These are phyloP conservation scores for Todiramphus chloris DNA, from an alignment of 2,113 vertebrate genomes.

Conservation along the genomic window DNA sequence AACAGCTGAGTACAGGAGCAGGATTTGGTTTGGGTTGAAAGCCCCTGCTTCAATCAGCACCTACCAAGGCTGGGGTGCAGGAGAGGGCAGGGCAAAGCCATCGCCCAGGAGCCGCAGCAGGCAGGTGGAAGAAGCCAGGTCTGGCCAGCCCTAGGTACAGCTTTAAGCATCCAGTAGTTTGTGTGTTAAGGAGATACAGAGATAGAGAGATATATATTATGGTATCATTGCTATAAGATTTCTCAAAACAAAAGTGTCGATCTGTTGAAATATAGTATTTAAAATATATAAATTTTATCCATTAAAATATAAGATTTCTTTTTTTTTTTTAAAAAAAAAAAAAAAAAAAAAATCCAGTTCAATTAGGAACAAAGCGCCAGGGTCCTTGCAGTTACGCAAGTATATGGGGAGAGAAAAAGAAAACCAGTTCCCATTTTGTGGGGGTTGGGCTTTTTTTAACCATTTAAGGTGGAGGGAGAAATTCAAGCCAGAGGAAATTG, in stretches of 20 bases:
- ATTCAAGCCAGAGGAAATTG: background rate
- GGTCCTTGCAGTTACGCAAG: constrained; percentile 32
- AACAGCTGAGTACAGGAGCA: background rate
- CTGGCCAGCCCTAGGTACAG: background rate
- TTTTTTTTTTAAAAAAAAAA: background rate
- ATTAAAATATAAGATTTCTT: constrained; percentile 74
- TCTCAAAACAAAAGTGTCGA: constrained; percentile 60
- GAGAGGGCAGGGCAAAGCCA: background rate
- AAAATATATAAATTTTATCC: constrained; percentile 78
- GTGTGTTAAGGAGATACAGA: constrained; percentile 25
- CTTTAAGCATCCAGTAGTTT: background rate
- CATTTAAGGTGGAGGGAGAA: background rate
- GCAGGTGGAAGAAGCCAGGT: background rate
- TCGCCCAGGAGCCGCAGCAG: fast-evolving
- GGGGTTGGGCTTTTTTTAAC: background rate
- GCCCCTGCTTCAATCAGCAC: background rate
- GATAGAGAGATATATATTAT: constrained; percentile 29
- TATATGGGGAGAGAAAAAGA: constrained; percentile 30
- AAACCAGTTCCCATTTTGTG: constrained; percentile 20
- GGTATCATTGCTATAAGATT: constrained; percentile 31
- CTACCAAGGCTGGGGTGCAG: fast-evolving
- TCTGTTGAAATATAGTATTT: constrained; percentile 69
- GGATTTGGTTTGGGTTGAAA: background rate
- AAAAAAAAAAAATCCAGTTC: constrained; percentile 53
- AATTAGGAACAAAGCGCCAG: constrained; percentile 8